phyloP scores from a whole-genome alignment of 2,797 vertebrate species.

The Arrhamphus sclerolepis region DNA sequence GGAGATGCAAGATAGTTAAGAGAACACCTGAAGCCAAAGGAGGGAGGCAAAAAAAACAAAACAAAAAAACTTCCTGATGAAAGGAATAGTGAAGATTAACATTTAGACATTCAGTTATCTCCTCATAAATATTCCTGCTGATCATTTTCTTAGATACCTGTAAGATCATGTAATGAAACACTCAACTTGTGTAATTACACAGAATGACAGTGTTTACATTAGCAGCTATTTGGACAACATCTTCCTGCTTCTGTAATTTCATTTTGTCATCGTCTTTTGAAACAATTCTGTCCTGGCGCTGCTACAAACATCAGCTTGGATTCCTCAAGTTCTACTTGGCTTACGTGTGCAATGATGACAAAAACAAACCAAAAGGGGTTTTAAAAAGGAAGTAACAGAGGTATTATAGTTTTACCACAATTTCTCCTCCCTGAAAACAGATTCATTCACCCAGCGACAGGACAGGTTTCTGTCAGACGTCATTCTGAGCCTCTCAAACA shows the following conservation, averaged over 20 bases:
- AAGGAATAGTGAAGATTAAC: too few species aligned
- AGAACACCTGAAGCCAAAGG: not conserved
- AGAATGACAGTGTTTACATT: not conserved
- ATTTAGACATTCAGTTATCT: too few species aligned
- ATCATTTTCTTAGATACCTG: too few species aligned
- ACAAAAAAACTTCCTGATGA: too few species aligned
- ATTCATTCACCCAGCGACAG: too few species aligned
- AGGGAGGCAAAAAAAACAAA: too few species aligned
- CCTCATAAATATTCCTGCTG: too few species aligned
- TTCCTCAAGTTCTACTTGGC: conserved; percentile 14
- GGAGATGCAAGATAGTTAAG: conserved; percentile 16
- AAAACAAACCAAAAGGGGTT: conserved; percentile 1
- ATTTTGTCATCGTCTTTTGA: not conserved
- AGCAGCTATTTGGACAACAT: conserved; percentile 3
- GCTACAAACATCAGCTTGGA: conserved; percentile 23
- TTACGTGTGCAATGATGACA: conserved; percentile 14
- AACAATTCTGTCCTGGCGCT: conserved; percentile 17
- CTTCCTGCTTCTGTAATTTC: conserved; percentile 10
- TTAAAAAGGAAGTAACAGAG: too few species aligned
- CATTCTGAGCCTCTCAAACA: too few species aligned
- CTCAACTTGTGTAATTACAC: not conserved
- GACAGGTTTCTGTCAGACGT: too few species aligned
- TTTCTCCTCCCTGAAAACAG: too few species aligned
- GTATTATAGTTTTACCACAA: too few species aligned
- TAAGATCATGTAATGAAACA: not conserved